These are phyloP conservation scores for Leuciscus idus DNA, from an alignment of 2,113 vertebrate species.

Conservation along the genomic window DNA sequence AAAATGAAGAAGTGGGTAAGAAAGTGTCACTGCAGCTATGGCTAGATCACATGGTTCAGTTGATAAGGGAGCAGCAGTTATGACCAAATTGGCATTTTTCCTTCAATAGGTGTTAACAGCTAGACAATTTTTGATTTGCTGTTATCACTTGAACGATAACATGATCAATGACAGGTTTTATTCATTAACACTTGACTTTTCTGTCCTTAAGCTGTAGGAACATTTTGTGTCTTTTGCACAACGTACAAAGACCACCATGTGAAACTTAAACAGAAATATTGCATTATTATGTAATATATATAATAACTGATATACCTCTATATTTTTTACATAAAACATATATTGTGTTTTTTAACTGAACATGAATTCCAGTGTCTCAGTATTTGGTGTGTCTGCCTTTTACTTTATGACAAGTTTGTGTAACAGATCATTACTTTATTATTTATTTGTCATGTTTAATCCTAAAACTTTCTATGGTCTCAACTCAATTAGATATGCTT, in stretches of 20 bases:
- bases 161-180: slow-evolving; percentile 8
- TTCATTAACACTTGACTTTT: background rate
- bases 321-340: too few species aligned
- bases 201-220: background rate
- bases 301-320: too few species aligned
- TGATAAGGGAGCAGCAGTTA: slow-evolving; percentile 40
- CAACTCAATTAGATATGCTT: background rate
- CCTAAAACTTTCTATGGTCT: background rate
- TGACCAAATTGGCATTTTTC: slow-evolving; percentile 49
- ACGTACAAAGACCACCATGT: background rate
- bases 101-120: slow-evolving; percentile 24
- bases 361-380: too few species aligned
- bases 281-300: background rate
- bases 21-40: slow-evolving; percentile 46
- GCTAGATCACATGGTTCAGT: slow-evolving; percentile 8
- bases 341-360: too few species aligned
- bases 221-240: background rate
- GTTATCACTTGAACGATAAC: slow-evolving; percentile 17
- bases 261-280: background rate
- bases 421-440: background rate
- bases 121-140: slow-evolving; percentile 31
- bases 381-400: too few species aligned
- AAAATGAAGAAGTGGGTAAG: slow-evolving; percentile 60
- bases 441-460: background rate
- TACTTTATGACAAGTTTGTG: too few species aligned